Evolutionary conservation across 2,888 invertebrate species (phyloP).

Genomic region (Mongoloraphidia duomilia): DNA sequence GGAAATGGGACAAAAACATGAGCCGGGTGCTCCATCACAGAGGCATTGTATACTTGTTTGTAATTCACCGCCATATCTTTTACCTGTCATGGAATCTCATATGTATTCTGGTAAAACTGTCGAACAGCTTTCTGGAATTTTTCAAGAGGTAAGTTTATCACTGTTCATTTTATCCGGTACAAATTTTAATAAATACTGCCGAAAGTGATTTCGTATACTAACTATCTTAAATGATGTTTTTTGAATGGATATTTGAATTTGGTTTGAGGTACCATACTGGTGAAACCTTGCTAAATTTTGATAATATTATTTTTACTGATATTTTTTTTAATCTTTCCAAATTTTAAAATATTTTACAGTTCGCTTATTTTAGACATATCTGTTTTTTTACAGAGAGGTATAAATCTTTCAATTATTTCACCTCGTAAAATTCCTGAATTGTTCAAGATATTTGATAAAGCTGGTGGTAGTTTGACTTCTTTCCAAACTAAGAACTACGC

Average conservation of each 20-base stretch:
- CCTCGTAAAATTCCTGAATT: conserved; percentile 78
- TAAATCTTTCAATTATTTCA: conserved; percentile 75
- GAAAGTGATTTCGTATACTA: conserved; percentile 2
- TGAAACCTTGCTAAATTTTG: conserved; percentile 27
- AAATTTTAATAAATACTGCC: neutral
- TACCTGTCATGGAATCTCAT: conserved; percentile 63
- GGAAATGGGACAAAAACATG: conserved; percentile 53
- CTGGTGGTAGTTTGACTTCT: conserved; percentile 68
- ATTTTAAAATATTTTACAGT: neutral
- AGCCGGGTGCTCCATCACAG: conserved; percentile 37
- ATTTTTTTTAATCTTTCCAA: neutral
- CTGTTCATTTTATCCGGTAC: neutral
- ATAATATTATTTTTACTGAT: conserved; percentile 20
- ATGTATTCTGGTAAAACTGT: conserved; percentile 59
- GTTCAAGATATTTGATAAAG: conserved; percentile 77
- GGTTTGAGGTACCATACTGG: conserved; percentile 29
- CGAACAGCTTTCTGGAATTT: conserved; percentile 68
- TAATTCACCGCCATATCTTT: conserved; percentile 83
- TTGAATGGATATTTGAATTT: conserved; percentile 30
- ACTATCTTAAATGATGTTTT: conserved; percentile 15
- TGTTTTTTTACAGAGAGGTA: conserved; percentile 45
- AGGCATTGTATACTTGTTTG: conserved; percentile 74
- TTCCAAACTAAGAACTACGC: conserved; percentile 82
- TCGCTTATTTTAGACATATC: conserved; percentile 4
- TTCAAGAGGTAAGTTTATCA: conserved; percentile 48